Conservation (phyloP, 2,113 vertebrate species). For the Prietella phreatophila region DNA sequence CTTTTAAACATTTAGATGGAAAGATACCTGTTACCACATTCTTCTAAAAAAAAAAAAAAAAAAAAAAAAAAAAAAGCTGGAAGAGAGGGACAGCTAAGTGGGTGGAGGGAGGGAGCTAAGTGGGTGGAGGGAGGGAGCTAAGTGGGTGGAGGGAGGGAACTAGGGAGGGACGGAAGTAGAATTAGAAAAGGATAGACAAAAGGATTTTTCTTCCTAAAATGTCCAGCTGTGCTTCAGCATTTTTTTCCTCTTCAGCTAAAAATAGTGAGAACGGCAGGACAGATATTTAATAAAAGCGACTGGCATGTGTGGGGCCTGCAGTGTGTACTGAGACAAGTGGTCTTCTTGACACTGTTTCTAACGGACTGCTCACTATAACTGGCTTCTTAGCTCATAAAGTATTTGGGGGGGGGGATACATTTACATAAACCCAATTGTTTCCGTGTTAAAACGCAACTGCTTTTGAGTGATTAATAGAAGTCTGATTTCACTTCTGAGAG, state of each 20-base stretch:
- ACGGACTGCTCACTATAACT: background rate
- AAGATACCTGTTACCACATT: background rate
- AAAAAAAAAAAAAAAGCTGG: background rate
- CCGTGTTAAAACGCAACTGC: background rate
- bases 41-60: background rate
- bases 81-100: slow-evolving; percentile 21
- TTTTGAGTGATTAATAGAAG: background rate
- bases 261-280: slow-evolving; percentile 40
- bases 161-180: background rate
- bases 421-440: background rate
- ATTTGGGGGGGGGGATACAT: background rate
- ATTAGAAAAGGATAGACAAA: slow-evolving; percentile 19
- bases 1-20: background rate
- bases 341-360: background rate
- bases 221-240: slow-evolving; percentile 40
- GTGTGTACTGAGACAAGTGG: background rate
- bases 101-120: slow-evolving; percentile 3
- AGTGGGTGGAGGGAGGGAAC: background rate
- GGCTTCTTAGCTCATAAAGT: background rate
- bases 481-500: background rate
- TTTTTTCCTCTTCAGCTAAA: slow-evolving; percentile 50
- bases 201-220: slow-evolving; percentile 68
- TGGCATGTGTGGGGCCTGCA: slow-evolving; percentile 14
- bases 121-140: slow-evolving; percentile 24
- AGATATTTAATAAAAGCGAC: slow-evolving; percentile 14